phyloP scores from a whole-genome alignment of 1,140 invertebrate genomes.

The Coboldia fuscipes region DNA sequence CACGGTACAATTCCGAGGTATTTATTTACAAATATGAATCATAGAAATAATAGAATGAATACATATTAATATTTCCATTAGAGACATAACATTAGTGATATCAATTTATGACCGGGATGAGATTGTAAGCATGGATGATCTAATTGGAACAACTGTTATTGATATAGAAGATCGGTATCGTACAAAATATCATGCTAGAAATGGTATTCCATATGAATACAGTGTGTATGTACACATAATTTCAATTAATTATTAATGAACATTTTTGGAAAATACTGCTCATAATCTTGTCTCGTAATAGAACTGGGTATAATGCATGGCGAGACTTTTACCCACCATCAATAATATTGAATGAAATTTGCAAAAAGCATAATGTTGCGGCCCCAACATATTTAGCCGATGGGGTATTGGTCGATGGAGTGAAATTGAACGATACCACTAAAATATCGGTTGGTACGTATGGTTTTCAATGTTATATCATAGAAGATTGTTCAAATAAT shows the following conservation, averaged over 20 bases:
- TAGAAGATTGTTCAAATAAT: no score
- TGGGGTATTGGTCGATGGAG: constrained; percentile 12
- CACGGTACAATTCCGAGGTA: constrained; percentile 9
- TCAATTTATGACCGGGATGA: constrained; percentile 58
- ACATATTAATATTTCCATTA: constrained; percentile 1
- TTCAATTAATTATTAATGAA: constrained; percentile 4
- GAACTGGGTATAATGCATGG: constrained; percentile 54
- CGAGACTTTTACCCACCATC: constrained; percentile 51
- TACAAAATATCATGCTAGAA: constrained; percentile 49
- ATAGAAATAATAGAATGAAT: not conserved
- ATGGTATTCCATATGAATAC: constrained; percentile 52
- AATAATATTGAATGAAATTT: constrained; percentile 48
- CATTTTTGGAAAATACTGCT: no score
- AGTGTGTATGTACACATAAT: constrained; percentile 24
- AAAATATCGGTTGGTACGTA: not conserved
- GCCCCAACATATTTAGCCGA: constrained; percentile 21
- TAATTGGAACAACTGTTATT: constrained; percentile 67
- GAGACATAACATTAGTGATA: constrained; percentile 28
- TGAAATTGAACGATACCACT: constrained; percentile 13
- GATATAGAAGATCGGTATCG: constrained; percentile 77
- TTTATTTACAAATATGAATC: constrained; percentile 1
- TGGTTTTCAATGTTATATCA: not conserved
- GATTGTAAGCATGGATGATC: constrained; percentile 37
- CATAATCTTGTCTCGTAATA: constrained; percentile 9
- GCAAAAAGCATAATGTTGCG: constrained; percentile 36